Conservation (phyloP, 2,113 vertebrate genomes). For the Thamnophis sirtalis region DNA sequence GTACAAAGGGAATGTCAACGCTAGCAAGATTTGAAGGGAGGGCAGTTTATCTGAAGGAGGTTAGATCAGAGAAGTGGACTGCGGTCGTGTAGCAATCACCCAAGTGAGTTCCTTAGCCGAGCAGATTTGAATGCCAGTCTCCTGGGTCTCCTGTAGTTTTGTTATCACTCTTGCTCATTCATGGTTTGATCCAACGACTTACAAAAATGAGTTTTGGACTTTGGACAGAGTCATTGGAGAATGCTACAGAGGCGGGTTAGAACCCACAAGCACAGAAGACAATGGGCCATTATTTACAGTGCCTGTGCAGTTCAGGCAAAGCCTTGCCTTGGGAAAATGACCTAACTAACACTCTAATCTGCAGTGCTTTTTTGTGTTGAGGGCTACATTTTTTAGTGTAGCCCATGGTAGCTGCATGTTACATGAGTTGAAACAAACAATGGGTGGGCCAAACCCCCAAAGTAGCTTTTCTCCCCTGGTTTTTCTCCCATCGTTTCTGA, state of each 20-base stretch:
- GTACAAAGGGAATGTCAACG: background rate
- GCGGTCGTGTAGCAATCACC: background rate
- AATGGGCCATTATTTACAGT: background rate
- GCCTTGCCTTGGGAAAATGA: background rate
- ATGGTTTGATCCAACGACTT: background rate
- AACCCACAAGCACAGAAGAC: background rate
- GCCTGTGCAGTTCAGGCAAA: background rate
- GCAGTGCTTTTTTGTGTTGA: background rate
- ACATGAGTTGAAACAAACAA: background rate
- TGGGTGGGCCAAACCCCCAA: background rate
- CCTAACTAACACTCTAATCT: background rate
- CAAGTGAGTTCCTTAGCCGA: background rate
- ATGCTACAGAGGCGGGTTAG: background rate
- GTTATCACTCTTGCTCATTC: background rate
- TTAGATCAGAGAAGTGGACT: background rate
- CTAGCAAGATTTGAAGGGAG: background rate
- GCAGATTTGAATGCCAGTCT: background rate
- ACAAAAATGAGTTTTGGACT: background rate
- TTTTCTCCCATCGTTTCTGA: background rate
- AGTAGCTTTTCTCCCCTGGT: background rate
- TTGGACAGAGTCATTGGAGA: background rate
- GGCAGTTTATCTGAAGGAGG: background rate
- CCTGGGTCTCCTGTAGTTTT: background rate
- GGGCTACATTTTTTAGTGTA: background rate
- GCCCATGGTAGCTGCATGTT: background rate